phyloP scores from a whole-genome alignment of 1,140 invertebrate species.

The Trachymyrmex cornetzi region DNA sequence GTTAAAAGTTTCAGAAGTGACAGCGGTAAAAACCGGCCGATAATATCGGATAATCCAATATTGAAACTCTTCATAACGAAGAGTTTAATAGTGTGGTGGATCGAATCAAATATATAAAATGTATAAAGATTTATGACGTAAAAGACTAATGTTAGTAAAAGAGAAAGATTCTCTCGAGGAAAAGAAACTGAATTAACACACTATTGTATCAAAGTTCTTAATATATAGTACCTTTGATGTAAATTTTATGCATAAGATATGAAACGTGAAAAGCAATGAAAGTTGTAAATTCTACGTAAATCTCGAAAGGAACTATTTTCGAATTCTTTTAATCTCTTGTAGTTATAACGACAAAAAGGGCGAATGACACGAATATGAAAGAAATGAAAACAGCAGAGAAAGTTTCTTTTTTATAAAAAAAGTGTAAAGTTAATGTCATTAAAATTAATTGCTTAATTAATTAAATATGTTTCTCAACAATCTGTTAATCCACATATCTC shows the following conservation, averaged over 20 bases:
- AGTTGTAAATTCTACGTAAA: not conserved
- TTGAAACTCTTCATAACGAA: slow-evolving; percentile 25
- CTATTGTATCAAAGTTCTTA: not conserved
- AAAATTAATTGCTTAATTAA: slow-evolving; percentile 20
- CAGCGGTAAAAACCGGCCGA: not conserved
- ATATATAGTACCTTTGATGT: not conserved
- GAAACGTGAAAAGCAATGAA: not conserved
- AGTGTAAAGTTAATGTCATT: not conserved
- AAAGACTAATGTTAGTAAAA: not conserved
- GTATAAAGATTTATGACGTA: not conserved
- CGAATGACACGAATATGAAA: not conserved
- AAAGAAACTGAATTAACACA: not conserved
- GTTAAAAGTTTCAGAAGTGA: slow-evolving; percentile 4
- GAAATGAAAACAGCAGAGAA: not conserved
- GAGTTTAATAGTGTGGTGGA: slow-evolving; percentile 1
- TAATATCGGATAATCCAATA: slow-evolving; percentile 31
- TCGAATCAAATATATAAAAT: slow-evolving; percentile 29
- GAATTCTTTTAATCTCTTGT: not conserved
- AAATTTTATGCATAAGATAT: not conserved
- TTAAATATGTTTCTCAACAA: not conserved
- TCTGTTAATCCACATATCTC: not conserved
- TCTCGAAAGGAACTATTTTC: not conserved
- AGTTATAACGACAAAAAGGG: not conserved
- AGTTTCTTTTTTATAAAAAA: not conserved
- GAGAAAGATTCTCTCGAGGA: not conserved